phyloP scores from a whole-genome alignment of 2,113 vertebrate genomes.

The Machaerirhynchus nigripectus region DNA sequence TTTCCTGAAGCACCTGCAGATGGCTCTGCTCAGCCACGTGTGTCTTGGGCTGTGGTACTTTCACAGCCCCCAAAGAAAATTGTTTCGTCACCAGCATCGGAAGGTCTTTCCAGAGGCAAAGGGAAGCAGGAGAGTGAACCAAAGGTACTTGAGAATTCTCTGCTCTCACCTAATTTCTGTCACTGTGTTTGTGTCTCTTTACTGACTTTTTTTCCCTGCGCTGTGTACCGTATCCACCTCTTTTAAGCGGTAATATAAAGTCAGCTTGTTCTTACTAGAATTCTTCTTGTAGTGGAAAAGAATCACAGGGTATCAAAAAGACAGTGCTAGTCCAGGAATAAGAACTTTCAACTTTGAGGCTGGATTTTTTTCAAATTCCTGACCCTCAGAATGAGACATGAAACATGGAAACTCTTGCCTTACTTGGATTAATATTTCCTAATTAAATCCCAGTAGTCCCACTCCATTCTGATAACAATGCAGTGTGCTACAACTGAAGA shows the following conservation, averaged over 20 bases:
- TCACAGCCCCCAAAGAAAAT: constrained; percentile 53
- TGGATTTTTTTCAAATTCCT: neutral
- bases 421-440: neutral
- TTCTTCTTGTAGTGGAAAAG: neutral
- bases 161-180: neutral
- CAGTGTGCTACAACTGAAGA: neutral
- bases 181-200: neutral
- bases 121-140: constrained; percentile 12
- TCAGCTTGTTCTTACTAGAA: neutral
- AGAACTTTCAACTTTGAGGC: neutral
- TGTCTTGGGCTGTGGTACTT: constrained; percentile 59
- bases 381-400: neutral
- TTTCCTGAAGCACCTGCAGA: constrained; percentile 60
- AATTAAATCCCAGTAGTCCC: neutral
- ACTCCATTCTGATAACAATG: neutral
- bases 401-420: neutral
- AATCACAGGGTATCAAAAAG: neutral
- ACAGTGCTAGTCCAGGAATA: neutral
- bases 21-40: constrained; percentile 50
- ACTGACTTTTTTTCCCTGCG: neutral
- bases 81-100: constrained; percentile 27
- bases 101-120: constrained; percentile 34
- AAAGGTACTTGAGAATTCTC: constrained; percentile 44
- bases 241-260: neutral
- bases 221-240: neutral